Conservation (phyloP, 2,888 invertebrate genomes). For the Eurytoma californica region DNA sequence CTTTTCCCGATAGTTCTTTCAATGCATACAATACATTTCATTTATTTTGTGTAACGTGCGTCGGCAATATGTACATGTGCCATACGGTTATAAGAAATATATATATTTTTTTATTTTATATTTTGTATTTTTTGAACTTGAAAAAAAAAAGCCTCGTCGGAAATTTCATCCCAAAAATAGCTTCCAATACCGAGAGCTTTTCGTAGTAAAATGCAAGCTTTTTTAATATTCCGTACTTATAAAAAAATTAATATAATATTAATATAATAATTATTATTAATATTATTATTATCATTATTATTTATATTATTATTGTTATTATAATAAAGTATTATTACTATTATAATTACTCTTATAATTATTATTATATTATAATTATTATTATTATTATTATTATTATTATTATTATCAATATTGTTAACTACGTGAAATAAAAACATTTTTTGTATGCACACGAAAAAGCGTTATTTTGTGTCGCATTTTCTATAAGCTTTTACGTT, state of each 20-base stretch:
- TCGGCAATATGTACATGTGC: slow-evolving; percentile 65
- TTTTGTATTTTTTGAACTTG: slow-evolving; percentile 62
- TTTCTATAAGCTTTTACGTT: slow-evolving; percentile 47
- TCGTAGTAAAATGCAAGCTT: slow-evolving; percentile 52
- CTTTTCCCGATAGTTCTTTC: slow-evolving; percentile 28
- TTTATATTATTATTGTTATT: slow-evolving; percentile 24
- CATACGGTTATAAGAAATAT: slow-evolving; percentile 67
- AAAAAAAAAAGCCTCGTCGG: slow-evolving; percentile 44
- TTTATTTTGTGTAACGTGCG: slow-evolving; percentile 53
- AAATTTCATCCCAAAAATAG: slow-evolving; percentile 62
- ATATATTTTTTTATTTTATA: slow-evolving; percentile 62
- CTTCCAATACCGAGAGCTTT: slow-evolving; percentile 59
- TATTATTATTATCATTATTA: slow-evolving; percentile 14
- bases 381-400: slow-evolving; percentile 19
- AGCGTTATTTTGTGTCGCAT: slow-evolving; percentile 50
- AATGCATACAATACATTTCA: slow-evolving; percentile 44
- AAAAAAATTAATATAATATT: slow-evolving; percentile 12
- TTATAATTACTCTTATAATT: slow-evolving; percentile 2
- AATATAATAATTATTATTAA: slow-evolving; percentile 11
- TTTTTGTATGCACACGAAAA: slow-evolving; percentile 51
- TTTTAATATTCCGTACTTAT: slow-evolving; percentile 23
- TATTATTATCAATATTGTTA: slow-evolving; percentile 42
- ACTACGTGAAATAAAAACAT: slow-evolving; percentile 52
- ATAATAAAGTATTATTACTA: slow-evolving; percentile 9
- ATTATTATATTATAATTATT: not conserved